Conservation (phyloP, 1,140 invertebrate species). For the Scaptomyza montana region DNA sequence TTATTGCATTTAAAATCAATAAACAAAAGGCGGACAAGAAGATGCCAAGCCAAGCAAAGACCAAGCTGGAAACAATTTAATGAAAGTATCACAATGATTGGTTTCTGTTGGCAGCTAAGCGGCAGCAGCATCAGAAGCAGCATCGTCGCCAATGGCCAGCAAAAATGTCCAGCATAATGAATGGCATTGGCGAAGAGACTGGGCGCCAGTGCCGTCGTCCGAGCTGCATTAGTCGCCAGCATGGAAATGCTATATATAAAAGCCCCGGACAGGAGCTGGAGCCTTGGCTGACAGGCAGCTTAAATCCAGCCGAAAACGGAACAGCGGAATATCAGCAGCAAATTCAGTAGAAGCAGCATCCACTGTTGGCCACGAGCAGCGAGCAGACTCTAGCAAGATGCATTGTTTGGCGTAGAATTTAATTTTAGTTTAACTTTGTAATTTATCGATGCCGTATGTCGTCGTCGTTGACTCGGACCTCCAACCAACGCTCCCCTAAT, state of each 20-base stretch:
- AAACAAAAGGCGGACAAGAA: conserved; percentile 38
- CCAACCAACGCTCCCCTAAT: not conserved
- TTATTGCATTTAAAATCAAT: conserved; percentile 77
- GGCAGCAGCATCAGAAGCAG: conserved; percentile 25
- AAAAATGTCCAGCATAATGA: conserved; percentile 81
- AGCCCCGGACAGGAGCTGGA: conserved; percentile 52
- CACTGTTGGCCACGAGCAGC: conserved; percentile 16
- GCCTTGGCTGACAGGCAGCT: conserved; percentile 76
- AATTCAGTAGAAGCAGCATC: conserved; percentile 21
- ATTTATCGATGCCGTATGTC: conserved; percentile 82
- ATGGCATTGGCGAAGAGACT: conserved; percentile 77
- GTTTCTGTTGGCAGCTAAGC: conserved; percentile 76
- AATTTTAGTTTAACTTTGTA: conserved; percentile 83
- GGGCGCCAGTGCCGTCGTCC: conserved; percentile 64
- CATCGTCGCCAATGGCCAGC: conserved; percentile 43
- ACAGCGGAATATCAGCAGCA: conserved; percentile 33
- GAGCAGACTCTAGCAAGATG: conserved; percentile 59
- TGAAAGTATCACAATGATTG: conserved; percentile 83
- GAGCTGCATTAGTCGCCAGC: conserved; percentile 79
- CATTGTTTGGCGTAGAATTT: conserved; percentile 82
- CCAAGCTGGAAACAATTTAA: conserved; percentile 60
- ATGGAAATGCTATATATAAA: conserved; percentile 79
- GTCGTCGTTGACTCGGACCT: conserved; percentile 41
- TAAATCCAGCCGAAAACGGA: conserved; percentile 77
- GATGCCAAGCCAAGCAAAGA: conserved; percentile 20